Base-by-base conservation (phyloP, 2,797 vertebrate genomes). In the Characodon lateralis region DNA sequence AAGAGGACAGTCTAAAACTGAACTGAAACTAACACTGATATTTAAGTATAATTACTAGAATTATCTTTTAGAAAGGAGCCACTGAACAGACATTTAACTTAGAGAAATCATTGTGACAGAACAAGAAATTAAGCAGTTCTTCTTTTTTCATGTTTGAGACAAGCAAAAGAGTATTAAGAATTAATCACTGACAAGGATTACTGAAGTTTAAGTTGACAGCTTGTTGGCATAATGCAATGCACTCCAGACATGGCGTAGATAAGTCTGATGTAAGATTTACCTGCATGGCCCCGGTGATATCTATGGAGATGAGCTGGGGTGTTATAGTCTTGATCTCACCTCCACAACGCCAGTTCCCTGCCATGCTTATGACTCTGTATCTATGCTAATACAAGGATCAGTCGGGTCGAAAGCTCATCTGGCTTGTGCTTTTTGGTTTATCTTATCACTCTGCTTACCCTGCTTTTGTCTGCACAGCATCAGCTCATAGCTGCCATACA, bases 321-420 rank as follows among this genome's bases (percentile, higher is more conserved):
- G 89, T 88, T 78, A 69, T 71, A 79, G 83, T 79, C 94, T 83
- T 83, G 77, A 81, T 88, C 88, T 94, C 90, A 92, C 88, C 92
- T 89, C 88, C 58, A 75, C 77, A 86, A 85, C 85, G 87, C 66
- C 79, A 77, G 83, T 76, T 88, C 83, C 87, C 88, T 88, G 89
- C 88, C 75, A 87, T 82, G 88, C 86, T 88, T 90, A 93, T 94
- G 90, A 86, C 91, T 84, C 79, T 82, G 88, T 95, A 95, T 96
- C 95, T 96, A 95, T 95, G 95, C 93, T 94, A 95, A 95, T 95
- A 90, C 86, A 79, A 83, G 91, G 91, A 93, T 93, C 89, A 93
- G 90, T 80, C 50, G 81, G 84, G 81, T 82, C 78, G 79, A 87
- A 82, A 79, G 88, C 90, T 92, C 87, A 91, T 92, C 89, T 91